Percentiles rank a stretch among this genome's conserved stretches.
These are phyloP conservation scores for Silurus asotus DNA, from an alignment of 2,113 vertebrate genomes.

Conservation along the genomic window DNA sequence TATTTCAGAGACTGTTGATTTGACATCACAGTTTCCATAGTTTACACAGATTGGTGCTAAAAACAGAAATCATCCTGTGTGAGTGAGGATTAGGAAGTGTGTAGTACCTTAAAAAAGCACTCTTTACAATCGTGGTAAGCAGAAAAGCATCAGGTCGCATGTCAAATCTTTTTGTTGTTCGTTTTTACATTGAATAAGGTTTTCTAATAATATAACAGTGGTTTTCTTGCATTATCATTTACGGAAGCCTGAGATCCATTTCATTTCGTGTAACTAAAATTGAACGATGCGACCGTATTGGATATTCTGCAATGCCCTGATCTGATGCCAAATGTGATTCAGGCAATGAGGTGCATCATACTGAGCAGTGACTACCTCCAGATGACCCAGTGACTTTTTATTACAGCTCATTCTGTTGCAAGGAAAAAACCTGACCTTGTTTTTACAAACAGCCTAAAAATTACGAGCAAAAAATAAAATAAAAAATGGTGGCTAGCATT, in stretches of 20 bases:
- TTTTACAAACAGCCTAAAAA: not conserved
- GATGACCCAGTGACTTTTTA: constrained; percentile 45
- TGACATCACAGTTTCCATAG: no score
- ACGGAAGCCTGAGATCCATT: not conserved
- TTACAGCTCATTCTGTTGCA: constrained; percentile 25
- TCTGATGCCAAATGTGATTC: constrained; percentile 52
- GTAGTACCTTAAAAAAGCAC: no score
- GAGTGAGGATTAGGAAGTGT: no score
- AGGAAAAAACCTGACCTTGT: not conserved
- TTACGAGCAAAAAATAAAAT: not conserved
- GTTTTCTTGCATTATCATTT: not conserved
- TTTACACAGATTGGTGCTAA: no score
- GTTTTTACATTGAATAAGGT: not conserved
- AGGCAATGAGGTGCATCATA: constrained; percentile 44
- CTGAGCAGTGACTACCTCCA: constrained; percentile 33
- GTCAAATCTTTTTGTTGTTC: not conserved
- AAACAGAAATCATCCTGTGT: no score
- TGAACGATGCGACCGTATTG: not conserved
- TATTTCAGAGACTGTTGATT: no score
- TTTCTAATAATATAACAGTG: not conserved
- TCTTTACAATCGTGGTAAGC: no score
- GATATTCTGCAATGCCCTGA: constrained; percentile 8
- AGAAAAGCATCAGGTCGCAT: no score
- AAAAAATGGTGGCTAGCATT: not conserved
- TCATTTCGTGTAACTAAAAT: not conserved